phyloP scores from a whole-genome alignment of 1,140 invertebrate genomes.

The Hestina assimilis region DNA sequence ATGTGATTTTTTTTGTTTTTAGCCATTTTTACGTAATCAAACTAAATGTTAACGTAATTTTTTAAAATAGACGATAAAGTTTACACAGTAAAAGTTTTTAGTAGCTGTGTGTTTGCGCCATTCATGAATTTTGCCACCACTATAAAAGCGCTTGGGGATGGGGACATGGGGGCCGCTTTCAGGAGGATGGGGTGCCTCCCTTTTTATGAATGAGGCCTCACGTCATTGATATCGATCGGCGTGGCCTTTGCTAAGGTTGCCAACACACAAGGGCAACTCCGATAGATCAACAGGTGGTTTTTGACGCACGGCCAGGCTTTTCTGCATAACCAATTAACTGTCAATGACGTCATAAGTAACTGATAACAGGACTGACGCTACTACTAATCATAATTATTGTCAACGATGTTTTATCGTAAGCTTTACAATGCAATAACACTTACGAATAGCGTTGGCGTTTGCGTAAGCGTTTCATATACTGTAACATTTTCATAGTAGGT shows the following conservation, averaged over 20 bases:
- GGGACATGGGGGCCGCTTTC: conserved; percentile 5
- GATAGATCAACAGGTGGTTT: conserved; percentile 62
- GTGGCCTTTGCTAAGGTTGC: conserved; percentile 47
- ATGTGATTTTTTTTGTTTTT: too few species aligned
- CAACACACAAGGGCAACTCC: conserved; percentile 58
- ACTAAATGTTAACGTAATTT: conserved; percentile 21
- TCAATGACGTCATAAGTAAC: conserved; percentile 54
- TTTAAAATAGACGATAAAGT: not conserved
- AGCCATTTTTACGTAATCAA: too few species aligned
- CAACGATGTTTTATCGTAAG: conserved; percentile 23
- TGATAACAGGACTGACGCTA: conserved; percentile 39
- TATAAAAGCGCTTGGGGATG: conserved; percentile 36
- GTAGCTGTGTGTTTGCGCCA: conserved; percentile 53
- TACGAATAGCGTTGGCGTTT: conserved; percentile 12
- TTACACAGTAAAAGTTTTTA: conserved; percentile 13
- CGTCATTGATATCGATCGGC: conserved; percentile 70
- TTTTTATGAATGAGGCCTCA: conserved; percentile 73
- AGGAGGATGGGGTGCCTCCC: conserved; percentile 38
- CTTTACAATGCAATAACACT: conserved; percentile 18
- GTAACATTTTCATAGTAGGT: not conserved
- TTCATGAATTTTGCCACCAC: conserved; percentile 64
- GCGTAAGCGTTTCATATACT: conserved; percentile 10
- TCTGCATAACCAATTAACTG: conserved; percentile 48
- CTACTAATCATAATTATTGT: conserved; percentile 7
- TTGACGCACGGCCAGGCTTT: conserved; percentile 56